A percentile compares a stretch with the other conserved stretches of the same genome.
phyloP scores from a whole-genome alignment of 2,797 vertebrate species.

The Neosalanx taihuensis region DNA sequence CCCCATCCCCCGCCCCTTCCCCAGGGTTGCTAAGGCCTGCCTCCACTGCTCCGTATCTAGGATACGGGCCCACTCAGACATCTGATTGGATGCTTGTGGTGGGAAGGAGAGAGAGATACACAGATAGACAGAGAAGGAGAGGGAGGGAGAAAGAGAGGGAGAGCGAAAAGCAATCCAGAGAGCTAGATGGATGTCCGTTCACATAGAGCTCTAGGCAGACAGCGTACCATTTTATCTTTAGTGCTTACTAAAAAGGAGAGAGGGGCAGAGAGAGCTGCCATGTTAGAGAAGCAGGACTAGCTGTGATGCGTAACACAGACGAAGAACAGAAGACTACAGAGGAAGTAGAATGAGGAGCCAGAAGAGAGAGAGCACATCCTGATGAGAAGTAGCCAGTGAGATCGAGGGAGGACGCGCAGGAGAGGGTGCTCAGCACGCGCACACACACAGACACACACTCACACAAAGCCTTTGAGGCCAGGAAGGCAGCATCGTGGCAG shows the following conservation, averaged over 20 bases:
- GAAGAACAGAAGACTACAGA: constrained; percentile 24
- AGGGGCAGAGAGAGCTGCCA: constrained; percentile 18
- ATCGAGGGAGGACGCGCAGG: constrained; percentile 15
- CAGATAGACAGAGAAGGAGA: constrained; percentile 5
- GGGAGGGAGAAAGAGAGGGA: constrained; percentile 32
- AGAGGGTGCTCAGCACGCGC: background rate
- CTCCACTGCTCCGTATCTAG: constrained; percentile 74
- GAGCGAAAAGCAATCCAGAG: constrained; percentile 52
- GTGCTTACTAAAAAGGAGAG: constrained; percentile 22
- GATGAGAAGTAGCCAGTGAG: constrained; percentile 25
- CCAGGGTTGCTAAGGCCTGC: constrained; percentile 63
- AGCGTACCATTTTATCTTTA: constrained; percentile 56
- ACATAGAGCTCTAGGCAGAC: constrained; percentile 49
- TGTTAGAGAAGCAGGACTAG: constrained; percentile 16
- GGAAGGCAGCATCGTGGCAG: background rate
- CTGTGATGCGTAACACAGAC: constrained; percentile 31
- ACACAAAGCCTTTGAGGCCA: background rate
- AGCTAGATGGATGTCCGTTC: constrained; percentile 61
- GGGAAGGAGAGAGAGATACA: constrained; percentile 36
- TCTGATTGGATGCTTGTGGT: constrained; percentile 69
- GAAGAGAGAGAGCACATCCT: constrained; percentile 31
- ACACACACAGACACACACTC: background rate
- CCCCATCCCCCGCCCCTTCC: constrained; percentile 32
- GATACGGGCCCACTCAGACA: constrained; percentile 61
- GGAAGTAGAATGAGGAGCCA: constrained; percentile 24